Percentiles rank a stretch among this genome's conserved stretches.
Conservation (phyloP, 1,140 invertebrate genomes). For the Drosophila ohnishii region DNA sequence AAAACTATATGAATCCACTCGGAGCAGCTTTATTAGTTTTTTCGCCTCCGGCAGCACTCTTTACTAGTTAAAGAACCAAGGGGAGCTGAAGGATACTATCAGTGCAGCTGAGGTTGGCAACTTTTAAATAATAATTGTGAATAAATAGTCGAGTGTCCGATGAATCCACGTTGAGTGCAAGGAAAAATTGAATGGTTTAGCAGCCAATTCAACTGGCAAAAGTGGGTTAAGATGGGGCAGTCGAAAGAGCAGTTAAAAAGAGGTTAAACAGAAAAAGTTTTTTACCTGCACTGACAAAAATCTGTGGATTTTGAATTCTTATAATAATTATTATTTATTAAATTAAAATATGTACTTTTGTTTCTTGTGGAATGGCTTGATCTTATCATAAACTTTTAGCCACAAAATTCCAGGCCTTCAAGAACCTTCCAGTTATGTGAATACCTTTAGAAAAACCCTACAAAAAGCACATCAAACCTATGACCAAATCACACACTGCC, state of each 20-base stretch:
- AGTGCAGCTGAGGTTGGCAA: conserved; percentile 8
- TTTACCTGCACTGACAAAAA: neutral
- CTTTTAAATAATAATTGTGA: conserved; percentile 55
- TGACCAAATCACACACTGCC: neutral
- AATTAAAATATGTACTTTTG: too few species aligned
- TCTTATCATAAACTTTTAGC: too few species aligned
- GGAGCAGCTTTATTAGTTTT: conserved; percentile 30
- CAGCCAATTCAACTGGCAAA: conserved; percentile 16
- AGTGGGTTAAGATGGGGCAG: neutral
- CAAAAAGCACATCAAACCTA: neutral
- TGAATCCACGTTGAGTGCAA: conserved; percentile 1
- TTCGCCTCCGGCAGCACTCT: conserved; percentile 6
- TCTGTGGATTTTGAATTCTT: neutral
- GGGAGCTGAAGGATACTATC: conserved; percentile 1
- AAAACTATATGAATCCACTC: conserved; percentile 28
- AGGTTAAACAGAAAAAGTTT: neutral
- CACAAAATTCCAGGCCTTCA: neutral
- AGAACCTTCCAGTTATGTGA: neutral
- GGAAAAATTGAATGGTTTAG: conserved; percentile 23
- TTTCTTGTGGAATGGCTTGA: neutral
- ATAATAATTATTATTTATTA: too few species aligned
- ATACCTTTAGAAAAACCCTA: neutral
- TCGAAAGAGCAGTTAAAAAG: neutral
- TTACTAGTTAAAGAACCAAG: neutral
- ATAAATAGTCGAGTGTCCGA: conserved; percentile 47